Conservation (phyloP, 2,888 invertebrate genomes). For the Lepeophtheirus nordmannii region DNA sequence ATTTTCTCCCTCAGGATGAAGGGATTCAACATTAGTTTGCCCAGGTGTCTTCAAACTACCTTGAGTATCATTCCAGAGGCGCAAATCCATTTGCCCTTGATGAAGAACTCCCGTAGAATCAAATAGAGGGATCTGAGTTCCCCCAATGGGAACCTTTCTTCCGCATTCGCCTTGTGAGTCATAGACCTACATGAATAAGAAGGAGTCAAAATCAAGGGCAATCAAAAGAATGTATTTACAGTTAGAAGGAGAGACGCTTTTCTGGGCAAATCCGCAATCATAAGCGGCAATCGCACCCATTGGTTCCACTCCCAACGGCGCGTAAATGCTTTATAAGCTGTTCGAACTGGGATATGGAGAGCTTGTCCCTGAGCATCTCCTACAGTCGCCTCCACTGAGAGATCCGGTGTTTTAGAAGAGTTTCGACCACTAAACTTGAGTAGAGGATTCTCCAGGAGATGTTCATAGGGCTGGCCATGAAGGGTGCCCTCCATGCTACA, state of each 20-base stretch:
- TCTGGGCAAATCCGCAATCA: constrained; percentile 75
- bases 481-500: constrained; percentile 83
- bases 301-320: constrained; percentile 96
- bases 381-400: constrained; percentile 67
- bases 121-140: constrained; percentile 80
- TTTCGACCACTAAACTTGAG: constrained; percentile 77
- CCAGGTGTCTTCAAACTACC: not conserved
- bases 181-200: not conserved
- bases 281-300: constrained; percentile 78
- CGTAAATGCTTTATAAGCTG: constrained; percentile 79
- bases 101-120: constrained; percentile 83
- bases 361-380: constrained; percentile 42
- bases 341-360: constrained; percentile 67
- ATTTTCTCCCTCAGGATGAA: not conserved
- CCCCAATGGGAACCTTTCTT: constrained; percentile 62
- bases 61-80: constrained; percentile 68
- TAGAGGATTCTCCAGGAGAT: constrained; percentile 69
- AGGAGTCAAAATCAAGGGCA: not conserved
- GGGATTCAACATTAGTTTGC: not conserved
- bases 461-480: constrained; percentile 69
- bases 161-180: constrained; percentile 19
- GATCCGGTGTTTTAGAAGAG: constrained; percentile 59
- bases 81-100: constrained; percentile 64
- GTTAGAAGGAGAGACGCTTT: constrained; percentile 73
- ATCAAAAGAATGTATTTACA: constrained; percentile 49